Evolutionary conservation across 1,140 invertebrate genomes (phyloP).

Genomic region (Cydia amplana): DNA sequence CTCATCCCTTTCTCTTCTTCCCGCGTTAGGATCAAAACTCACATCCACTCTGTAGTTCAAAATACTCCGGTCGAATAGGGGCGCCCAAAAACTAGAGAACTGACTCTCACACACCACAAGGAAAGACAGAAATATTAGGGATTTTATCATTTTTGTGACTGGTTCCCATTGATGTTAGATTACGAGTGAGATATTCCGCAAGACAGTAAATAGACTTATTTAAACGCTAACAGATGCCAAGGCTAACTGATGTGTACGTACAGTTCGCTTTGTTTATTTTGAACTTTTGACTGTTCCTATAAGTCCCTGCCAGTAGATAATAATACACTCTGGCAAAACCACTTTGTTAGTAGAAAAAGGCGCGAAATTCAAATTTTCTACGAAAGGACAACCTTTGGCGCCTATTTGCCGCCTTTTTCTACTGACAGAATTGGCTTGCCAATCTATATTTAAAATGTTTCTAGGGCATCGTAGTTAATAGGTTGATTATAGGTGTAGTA

Average conservation of each 20-base stretch:
- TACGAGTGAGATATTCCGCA: slow-evolving; percentile 12
- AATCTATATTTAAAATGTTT: no score
- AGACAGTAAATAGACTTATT: slow-evolving; percentile 14
- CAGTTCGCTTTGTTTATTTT: background rate
- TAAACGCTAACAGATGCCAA: slow-evolving; percentile 10
- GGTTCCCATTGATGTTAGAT: background rate
- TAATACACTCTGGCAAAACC: background rate
- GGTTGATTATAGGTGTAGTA: no score
- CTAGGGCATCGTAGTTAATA: no score
- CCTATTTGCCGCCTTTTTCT: no score
- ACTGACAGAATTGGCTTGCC: no score
- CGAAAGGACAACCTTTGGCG: no score
- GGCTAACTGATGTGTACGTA: background rate
- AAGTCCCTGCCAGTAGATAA: background rate
- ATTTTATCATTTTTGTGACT: slow-evolving; percentile 46
- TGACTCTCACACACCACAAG: slow-evolving; percentile 52
- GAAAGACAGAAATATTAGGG: slow-evolving; percentile 47
- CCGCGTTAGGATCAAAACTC: slow-evolving; percentile 58
- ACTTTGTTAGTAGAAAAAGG: no score
- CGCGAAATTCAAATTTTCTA: no score
- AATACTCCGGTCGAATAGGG: slow-evolving; percentile 63
- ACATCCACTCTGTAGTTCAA: slow-evolving; percentile 64
- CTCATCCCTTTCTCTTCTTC: slow-evolving; percentile 48
- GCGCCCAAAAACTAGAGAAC: slow-evolving; percentile 73
- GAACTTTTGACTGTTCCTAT: background rate